phyloP scores from a whole-genome alignment of 2,797 vertebrate species.

The Alca torda region DNA sequence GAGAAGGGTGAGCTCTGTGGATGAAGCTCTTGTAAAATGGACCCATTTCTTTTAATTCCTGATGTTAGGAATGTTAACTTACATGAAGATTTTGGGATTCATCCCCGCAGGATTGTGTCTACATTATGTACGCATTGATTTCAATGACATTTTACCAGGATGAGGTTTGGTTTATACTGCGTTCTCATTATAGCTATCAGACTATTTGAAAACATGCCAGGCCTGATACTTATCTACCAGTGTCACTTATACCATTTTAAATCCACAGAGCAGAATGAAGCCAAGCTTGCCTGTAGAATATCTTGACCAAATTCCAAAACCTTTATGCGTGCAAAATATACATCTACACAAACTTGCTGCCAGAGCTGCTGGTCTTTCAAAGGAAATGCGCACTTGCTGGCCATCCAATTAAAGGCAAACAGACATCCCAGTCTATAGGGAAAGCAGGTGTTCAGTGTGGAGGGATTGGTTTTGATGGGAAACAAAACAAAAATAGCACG shows the following conservation, averaged over 20 bases:
- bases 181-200: not conserved
- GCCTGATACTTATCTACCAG: slow-evolving; percentile 11
- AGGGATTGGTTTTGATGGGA: not conserved
- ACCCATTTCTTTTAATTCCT: not conserved
- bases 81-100: not conserved
- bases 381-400: not conserved
- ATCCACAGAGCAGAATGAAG: not conserved
- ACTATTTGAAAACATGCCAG: slow-evolving; percentile 8
- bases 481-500: not conserved
- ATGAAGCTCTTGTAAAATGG: not conserved
- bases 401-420: not conserved
- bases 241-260: not conserved
- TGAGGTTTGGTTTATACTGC: not conserved
- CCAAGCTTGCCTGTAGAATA: not conserved
- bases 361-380: not conserved
- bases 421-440: not conserved
- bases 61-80: not conserved
- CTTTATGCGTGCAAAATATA: not conserved
- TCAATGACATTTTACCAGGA: not conserved
- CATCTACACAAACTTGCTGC: not conserved
- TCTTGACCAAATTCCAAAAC: not conserved
- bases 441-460: not conserved
- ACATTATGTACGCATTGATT: not conserved
- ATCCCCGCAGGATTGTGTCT: not conserved
- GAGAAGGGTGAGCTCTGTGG: not conserved